phyloP scores from a whole-genome alignment of 2,888 invertebrate genomes.

The Helleia helle region DNA sequence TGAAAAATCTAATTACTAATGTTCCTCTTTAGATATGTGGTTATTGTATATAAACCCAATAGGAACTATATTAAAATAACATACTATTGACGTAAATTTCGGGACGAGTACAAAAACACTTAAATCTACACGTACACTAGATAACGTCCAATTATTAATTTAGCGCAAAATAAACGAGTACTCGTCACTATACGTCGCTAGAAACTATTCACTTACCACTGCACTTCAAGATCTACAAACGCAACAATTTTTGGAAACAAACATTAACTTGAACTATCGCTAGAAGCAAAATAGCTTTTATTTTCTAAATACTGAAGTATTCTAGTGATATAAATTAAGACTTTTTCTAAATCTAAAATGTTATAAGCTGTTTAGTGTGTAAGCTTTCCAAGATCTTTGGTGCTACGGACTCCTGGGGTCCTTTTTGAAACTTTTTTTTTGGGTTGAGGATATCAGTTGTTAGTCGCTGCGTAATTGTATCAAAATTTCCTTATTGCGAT shows the following conservation, averaged over 20 bases:
- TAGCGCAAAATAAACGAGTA: conserved; percentile 67
- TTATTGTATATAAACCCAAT: conserved; percentile 3
- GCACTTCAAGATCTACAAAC: conserved; percentile 1
- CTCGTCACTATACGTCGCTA: conserved; percentile 52
- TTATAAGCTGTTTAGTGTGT: too few species aligned
- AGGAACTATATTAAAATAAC: not conserved
- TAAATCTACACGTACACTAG: conserved; percentile 41
- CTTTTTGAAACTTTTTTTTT: too few species aligned
- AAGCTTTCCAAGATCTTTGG: too few species aligned
- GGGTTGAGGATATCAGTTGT: too few species aligned
- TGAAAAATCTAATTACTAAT: not conserved
- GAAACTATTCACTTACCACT: conserved; percentile 15
- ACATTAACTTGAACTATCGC: not conserved
- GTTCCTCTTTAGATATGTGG: conserved; percentile 4
- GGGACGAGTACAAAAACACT: conserved; percentile 51
- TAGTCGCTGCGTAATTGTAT: too few species aligned
- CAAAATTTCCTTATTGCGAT: too few species aligned
- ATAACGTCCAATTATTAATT: conserved; percentile 45
- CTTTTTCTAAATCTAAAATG: not conserved
- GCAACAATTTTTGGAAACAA: not conserved
- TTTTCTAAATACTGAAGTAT: not conserved
- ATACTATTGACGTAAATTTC: too few species aligned
- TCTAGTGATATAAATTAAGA: not conserved
- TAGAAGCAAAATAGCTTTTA: not conserved
- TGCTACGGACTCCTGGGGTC: too few species aligned